Conservation (phyloP, 2,888 invertebrate genomes). For the Molanna angustata region DNA sequence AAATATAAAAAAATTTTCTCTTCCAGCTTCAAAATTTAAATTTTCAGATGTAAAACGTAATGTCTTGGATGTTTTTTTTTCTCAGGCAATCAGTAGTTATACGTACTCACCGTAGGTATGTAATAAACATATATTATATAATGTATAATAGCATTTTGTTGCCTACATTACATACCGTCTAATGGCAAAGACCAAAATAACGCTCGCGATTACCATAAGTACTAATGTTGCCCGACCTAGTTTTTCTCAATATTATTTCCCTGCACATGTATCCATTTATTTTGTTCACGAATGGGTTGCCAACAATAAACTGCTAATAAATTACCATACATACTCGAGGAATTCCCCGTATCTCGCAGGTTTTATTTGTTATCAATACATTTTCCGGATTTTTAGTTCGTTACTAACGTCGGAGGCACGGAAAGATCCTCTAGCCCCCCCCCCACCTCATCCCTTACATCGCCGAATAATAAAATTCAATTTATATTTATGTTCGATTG, state of each 20-base stretch:
- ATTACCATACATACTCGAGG: constrained; percentile 3
- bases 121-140: too few relatives aligned
- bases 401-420: background rate
- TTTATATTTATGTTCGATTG: background rate
- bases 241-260: constrained; percentile 6
- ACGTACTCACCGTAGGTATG: too few relatives aligned
- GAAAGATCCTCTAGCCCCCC: too few relatives aligned
- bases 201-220: background rate
- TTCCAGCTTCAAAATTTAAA: too few relatives aligned
- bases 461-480: background rate
- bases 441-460: too few relatives aligned
- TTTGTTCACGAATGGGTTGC: constrained; percentile 7
- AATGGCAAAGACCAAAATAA: too few relatives aligned
- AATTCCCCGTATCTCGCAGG: background rate
- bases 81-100: too few relatives aligned
- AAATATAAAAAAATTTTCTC: too few relatives aligned
- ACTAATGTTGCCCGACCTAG: background rate
- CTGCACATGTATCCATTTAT: background rate
- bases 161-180: too few relatives aligned
- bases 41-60: too few relatives aligned
- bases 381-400: background rate
- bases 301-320: constrained; percentile 11
- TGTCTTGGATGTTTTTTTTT: too few relatives aligned
- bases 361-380: background rate
- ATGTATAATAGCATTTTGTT: too few relatives aligned